Evolutionary conservation across 64 coral and sea anemone genomes (phyloP), one percentile per base, ranked within the genome.

Genomic region (Porites australiensis): DNA sequence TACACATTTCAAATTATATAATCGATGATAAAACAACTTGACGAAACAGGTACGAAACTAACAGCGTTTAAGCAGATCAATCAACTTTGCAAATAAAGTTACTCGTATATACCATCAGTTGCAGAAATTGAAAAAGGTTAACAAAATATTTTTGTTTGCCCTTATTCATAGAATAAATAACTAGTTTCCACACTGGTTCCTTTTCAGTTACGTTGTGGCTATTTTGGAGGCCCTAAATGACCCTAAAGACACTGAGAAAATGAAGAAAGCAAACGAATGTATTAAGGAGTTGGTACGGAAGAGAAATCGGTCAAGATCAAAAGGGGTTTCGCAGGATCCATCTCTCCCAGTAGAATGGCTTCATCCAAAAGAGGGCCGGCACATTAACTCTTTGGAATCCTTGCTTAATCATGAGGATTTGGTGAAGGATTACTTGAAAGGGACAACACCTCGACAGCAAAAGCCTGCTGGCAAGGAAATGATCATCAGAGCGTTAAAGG

Each of bases 341-440:
- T 74, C 70, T 67, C 57, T 96, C 66, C 94, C 94, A 10, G 21
- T 92, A 7, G 94, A 96, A 64, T 96, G 94, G 94, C 94, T 96
- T 58, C 83, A 88, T 82, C 75, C 89, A 22, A 92, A 89, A 59
- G 50, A 53, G 15, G 68, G 76, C 1, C 89, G 18, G 4, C 94
- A 96, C 12, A 92, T 96, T 3, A 89, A 96, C 18, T 96, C 94
- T 0, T 52, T 96, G 12, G 94, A 92, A 50, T 82, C 89, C 2
- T 58, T 96, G 21, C 52, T 96, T 14, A 70, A 88, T 77, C 94
- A 96, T 59, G 94, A 96, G 18, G 90, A 89, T 46, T 59, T 96
- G 21, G 89, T 96, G 45, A 96, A 72, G n/a, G 70, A 77, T 48
- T 88, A 77, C 20, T 55, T 82, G 20, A 70, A 92, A 69, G 73